Percentiles rank a stretch among this genome's conserved stretches.
Evolutionary conservation across 2,113 vertebrate genomes (phyloP).

Genomic region (Picathartes gymnocephalus): DNA sequence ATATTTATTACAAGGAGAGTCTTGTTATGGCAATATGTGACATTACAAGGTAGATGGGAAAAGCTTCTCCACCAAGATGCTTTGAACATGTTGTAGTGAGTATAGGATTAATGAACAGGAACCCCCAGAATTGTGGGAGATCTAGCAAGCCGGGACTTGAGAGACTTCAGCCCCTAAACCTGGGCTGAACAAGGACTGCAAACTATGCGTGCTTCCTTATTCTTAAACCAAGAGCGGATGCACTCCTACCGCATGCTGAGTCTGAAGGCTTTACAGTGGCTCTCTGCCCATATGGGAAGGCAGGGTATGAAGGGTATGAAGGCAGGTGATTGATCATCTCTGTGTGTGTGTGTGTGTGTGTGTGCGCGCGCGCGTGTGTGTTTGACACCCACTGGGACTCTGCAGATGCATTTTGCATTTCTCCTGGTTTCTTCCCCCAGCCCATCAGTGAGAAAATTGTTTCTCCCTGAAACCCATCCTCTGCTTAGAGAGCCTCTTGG

Average conservation of each 20-base stretch:
- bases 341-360: no score
- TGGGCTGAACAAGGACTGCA: not conserved
- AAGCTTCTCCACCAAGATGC: not conserved
- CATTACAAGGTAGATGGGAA: not conserved
- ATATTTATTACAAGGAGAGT: not conserved
- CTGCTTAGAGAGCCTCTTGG: not conserved
- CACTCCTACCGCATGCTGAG: accelerated
- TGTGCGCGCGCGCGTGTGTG: not conserved
- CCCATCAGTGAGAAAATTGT: not conserved
- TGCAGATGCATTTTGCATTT: not conserved
- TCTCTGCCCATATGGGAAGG: not conserved
- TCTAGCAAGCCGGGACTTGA: not conserved
- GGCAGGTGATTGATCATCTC: not conserved
- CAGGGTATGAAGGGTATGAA: not conserved
- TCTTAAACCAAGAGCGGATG: not conserved
- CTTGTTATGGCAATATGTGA: not conserved
- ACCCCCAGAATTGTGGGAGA: not conserved
- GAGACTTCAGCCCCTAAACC: not conserved
- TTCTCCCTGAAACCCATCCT: not conserved
- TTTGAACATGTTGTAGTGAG: not conserved
- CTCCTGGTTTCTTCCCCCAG: not conserved
- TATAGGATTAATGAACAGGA: not conserved
- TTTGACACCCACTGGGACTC: not conserved
- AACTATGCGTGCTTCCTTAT: not conserved
- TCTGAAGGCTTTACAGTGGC: not conserved